Base-by-base conservation (phyloP, 2,888 invertebrate species). In the Cinara cedri region DNA sequence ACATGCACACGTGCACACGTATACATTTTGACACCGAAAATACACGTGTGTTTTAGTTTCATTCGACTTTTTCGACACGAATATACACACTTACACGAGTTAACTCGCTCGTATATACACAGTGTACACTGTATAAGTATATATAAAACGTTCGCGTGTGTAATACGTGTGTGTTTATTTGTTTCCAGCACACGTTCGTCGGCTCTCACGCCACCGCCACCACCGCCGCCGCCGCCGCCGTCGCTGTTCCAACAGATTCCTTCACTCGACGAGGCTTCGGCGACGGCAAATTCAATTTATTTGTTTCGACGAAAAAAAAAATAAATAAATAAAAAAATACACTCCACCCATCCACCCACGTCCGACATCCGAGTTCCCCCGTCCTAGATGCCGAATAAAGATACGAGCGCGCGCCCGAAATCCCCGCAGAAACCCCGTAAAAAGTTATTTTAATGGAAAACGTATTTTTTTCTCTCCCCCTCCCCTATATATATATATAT, bases 281-380 rank as follows among this genome's bases (percentile, higher is more conserved):
- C n/a, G 62, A n/a, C n/a, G 55, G 55, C 55, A 76, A 76, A 76
- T 76, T 76, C 76, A 66, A 76, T 76, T 76, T 76, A 76, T 76
- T 76, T 76, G 76, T 76, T 76, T 76, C 44, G 44, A 46, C 16
- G 76, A 49, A 68, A 68, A 76, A 76, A 49, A 68, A 76, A 76
- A 76, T 46, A 66, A 55, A 46, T 9, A 26, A 0, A 13, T 10
- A n/a, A 10, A 46, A 55, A 21, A 42, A 44, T 63, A 44, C 44
- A 11, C 24, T 13, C 8, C 4, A 10, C 13, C 4, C 4, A 10
- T 6, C 4, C 21, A 24, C 1, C 63, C 21, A 16, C 16, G 65
- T 21, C 9, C 49, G 16, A n/a, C n/a, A n/a, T 24, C 66, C 24
- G 44, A 14, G 49, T 68, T 68, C 3, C 34, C 34, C 34, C 3